Base-by-base conservation (phyloP, 2,888 invertebrate species). In the Lydus trimaculatus region DNA sequence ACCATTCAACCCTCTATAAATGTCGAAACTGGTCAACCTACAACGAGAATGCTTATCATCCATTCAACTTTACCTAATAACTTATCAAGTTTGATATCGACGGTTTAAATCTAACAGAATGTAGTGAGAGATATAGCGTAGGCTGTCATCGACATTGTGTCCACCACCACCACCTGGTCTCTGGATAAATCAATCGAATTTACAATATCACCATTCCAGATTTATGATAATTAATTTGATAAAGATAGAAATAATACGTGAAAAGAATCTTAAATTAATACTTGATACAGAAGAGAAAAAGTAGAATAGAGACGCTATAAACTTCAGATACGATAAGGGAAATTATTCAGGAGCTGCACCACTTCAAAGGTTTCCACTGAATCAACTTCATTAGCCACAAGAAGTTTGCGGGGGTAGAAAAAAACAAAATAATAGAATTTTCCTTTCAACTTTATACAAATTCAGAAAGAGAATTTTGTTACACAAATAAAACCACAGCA, bases 11-110 rank as follows among this genome's bases (percentile, higher is more conserved):
- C 43, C 43, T 36, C 13, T 13, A 36, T 43, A 43, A 43, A 43
- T 43, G 17, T n/a, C 43, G 43, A 43, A 43, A 43, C 43, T 43
- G 43, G 43, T n/a, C 43, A 43, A 43, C 43, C 43, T 43, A 43
- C 39, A 39, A 39, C n/a, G 9, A 33, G 11, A 33, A 39, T n/a
- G 39, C 39, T 39, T 39, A 39, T 39, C 39, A 39, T 39, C 39
- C 39, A 39, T 15, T 13, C 39, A 39, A 39, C 39, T 39, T 39
- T 39, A 15, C 15, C 39, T 39, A 39, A 39, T 39, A 39, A 39
- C 39, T 39, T 39, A 15, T 39, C 13, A 39, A 15, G 13, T 39
- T n/a, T 39, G 39, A 39, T 39, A 39, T 39, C 39, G 39, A 15
- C 13, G 13, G 39, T 39, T 39, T 39, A 39, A 39, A 39, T 39